These are phyloP conservation scores for Mixornis gularis DNA, from an alignment of 2,113 vertebrate species.

Conservation along the genomic window DNA sequence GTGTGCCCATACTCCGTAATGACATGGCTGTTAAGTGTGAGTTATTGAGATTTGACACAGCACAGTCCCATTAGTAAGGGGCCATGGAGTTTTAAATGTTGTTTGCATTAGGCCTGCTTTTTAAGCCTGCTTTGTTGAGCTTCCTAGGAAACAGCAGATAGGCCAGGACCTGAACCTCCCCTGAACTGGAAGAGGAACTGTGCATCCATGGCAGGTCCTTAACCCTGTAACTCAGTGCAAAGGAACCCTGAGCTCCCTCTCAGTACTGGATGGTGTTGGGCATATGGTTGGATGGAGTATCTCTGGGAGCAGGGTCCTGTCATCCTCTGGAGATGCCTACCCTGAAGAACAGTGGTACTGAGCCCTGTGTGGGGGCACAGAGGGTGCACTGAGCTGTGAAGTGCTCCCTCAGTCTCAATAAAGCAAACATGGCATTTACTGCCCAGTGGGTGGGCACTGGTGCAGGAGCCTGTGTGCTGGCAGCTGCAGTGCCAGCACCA, in stretches of 20 bases:
- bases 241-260: neutral
- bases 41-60: slow-evolving; percentile 48
- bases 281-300: neutral
- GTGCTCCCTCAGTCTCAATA: neutral
- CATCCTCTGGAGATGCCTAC: neutral
- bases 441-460: neutral
- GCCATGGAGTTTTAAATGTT: neutral
- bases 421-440: neutral
- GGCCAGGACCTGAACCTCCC: neutral
- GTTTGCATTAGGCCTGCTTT: neutral
- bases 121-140: neutral
- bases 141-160: neutral
- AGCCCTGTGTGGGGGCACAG: neutral
- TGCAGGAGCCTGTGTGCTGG: neutral
- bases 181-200: neutral
- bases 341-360: neutral
- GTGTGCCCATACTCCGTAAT: slow-evolving; percentile 38
- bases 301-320: neutral
- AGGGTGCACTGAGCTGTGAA: neutral
- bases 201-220: neutral
- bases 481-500: neutral
- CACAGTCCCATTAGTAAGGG: neutral
- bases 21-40: slow-evolving; percentile 62
- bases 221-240: neutral
- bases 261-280: neutral